Conservation (phyloP, 2,113 vertebrate genomes). For the Gymnogyps californianus region DNA sequence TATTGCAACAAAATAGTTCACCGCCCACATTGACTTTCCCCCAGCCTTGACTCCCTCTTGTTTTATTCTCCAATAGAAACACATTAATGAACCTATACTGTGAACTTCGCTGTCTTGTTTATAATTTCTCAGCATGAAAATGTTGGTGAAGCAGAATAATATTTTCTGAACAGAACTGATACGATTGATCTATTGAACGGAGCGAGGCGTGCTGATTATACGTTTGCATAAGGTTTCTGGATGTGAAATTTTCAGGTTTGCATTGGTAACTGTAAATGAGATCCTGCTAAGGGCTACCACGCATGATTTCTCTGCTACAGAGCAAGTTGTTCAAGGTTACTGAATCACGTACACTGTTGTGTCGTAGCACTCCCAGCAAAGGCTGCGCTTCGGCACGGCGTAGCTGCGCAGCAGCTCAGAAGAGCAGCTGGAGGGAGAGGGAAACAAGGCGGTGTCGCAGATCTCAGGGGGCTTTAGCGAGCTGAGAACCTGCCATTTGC, state of each 20-base stretch:
- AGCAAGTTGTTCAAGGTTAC: neutral
- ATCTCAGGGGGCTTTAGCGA: neutral
- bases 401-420: neutral
- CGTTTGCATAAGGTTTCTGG: neutral
- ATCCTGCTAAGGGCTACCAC: neutral
- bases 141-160: neutral
- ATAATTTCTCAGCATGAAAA: neutral
- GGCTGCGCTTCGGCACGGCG: accelerated
- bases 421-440: neutral
- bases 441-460: accelerated
- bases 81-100: neutral
- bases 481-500: neutral
- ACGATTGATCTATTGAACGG: neutral
- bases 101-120: neutral
- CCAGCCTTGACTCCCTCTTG: neutral
- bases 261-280: neutral
- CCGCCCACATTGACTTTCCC: neutral
- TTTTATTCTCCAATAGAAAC: neutral
- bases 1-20: neutral
- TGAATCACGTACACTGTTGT: neutral
- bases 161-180: neutral
- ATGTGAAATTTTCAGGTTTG: neutral
- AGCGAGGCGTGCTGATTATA: neutral
- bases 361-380: neutral
- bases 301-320: neutral